Base-by-base conservation (phyloP, 2,797 vertebrate genomes). In the Lepidocolaptes lacrymiger region DNA sequence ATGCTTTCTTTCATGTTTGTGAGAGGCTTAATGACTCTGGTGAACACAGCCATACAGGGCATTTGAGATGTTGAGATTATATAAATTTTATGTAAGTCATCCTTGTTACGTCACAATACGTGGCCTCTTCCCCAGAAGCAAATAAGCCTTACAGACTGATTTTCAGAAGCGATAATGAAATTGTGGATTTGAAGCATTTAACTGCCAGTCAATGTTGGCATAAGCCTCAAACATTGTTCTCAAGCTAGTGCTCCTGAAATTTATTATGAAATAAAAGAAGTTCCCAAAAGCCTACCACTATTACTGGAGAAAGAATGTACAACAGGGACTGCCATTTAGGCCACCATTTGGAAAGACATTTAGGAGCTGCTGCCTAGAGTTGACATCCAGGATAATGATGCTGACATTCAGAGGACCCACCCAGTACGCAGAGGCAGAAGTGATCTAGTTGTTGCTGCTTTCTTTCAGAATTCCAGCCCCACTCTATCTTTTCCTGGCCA, bases 191-290 rank as follows among this genome's bases (percentile, higher is more conserved):
- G 0, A 91, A 93, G 43, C 64, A 91, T 95, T 95, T 92, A 91
- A 96, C 85, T 92, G 89, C 68, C 76, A 95, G 82, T 54, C 93
- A 89, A n/a, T 56, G 62, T 43, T 96, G 96, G 89, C 88, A 5
- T 89, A 78, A 89, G 46, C 68, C 91, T 96, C 82, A 85, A 96
- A 96, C 68, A 96, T 95, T 96, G 96, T 96, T 96, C 94, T 96
- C 82, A 95, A 85, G 73, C 95, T 95, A 92, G 76, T 3, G 0
- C 54, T 95, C 85, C 61, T 93, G 94, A 96, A 95, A 96, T 96
- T 96, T 95, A 96, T 96, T 96, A 93, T 54, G 82, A 92, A 88
- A 88, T 95, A 91, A 95, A 93, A 95, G 85, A 95, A 24, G 1
- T 96, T 93, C 69, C 87, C 82, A 93, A 95, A 81, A 96, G 91